Evolutionary conservation across 2,888 invertebrate species (phyloP), one percentile per base, ranked within the genome.

Genomic region (Octodonta nipae): DNA sequence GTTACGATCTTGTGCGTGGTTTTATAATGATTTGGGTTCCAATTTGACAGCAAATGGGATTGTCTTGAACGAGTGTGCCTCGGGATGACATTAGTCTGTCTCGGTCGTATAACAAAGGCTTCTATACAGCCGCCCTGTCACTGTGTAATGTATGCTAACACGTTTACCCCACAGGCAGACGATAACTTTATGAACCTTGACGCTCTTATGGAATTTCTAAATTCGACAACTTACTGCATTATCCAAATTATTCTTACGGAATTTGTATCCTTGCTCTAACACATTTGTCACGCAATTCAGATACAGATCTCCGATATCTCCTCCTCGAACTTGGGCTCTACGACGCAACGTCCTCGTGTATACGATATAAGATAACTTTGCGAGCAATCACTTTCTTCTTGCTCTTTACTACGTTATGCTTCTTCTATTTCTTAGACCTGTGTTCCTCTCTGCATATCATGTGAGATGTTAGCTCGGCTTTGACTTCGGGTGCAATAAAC

Each of bases 71-170:
- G 55, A 58, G 51, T 55, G 50, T 47, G 58, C 59, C 58, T 55
- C 56, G 44, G 58, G 60, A 58, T 58, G 58, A 58, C 58, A 60
- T 59, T 59, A 60, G 58, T 53, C 52, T 50, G 55, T 56, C 56
- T 57, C 54, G 55, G 54, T 58, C 56, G 54, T 47, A 50, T 51
- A 56, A 54, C 58, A 59, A 59, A 59, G 57, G 55, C 56, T 49
- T 40, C 41, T 25, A 32, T 26, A 32, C 43, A 54, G 48, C 53
- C 52, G 52, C 58, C 56, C 58, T 60, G 58, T 60, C 60, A 59
- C 59, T 58, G 52, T 47, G 54, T 59, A 60, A 61, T 60, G 54
- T 60, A 60, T 60, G 60, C 58, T 60, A 60, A 60, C 58, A 57
- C 55, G 58, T 57, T 58, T 58, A 51, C 50, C 56, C 57, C 53